These are phyloP conservation scores for Drosophila greeni DNA, from an alignment of 2,888 invertebrate species.

Conservation along the genomic window DNA sequence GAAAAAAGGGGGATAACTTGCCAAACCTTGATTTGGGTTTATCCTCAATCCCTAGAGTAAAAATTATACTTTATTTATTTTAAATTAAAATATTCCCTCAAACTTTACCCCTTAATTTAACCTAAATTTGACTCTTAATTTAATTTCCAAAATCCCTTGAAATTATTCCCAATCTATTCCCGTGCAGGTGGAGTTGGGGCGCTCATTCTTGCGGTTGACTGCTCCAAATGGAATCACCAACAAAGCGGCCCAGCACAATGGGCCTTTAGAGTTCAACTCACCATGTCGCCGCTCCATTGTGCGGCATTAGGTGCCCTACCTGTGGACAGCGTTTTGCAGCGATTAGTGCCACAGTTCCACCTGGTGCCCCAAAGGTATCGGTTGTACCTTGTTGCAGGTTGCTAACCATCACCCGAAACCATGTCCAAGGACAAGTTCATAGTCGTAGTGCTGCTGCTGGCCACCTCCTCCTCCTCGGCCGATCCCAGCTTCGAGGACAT, in stretches of 20 bases:
- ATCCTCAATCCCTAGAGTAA: neutral
- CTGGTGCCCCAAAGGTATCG: slow-evolving; percentile 30
- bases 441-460: neutral
- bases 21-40: too few relatives aligned
- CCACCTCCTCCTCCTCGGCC: neutral
- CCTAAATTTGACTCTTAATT: neutral
- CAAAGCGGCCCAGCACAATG: slow-evolving; percentile 46
- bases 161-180: neutral
- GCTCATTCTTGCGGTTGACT: slow-evolving; percentile 54
- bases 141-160: neutral
- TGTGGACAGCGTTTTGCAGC: slow-evolving; percentile 33
- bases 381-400: slow-evolving; percentile 28
- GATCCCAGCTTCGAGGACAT: slow-evolving; percentile 22
- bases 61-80: neutral
- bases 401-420: slow-evolving; percentile 7
- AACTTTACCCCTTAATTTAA: neutral
- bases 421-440: slow-evolving; percentile 10
- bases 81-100: neutral
- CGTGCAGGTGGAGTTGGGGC: slow-evolving; percentile 22
- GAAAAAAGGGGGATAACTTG: neutral
- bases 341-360: slow-evolving; percentile 39
- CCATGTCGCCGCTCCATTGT: slow-evolving; percentile 67
- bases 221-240: slow-evolving; percentile 41
- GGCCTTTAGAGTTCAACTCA: slow-evolving; percentile 62
- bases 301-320: slow-evolving; percentile 23